These are phyloP conservation scores for Leptobrachium ailaonicum DNA, from an alignment of 2,113 vertebrate species.

Conservation along the genomic window DNA sequence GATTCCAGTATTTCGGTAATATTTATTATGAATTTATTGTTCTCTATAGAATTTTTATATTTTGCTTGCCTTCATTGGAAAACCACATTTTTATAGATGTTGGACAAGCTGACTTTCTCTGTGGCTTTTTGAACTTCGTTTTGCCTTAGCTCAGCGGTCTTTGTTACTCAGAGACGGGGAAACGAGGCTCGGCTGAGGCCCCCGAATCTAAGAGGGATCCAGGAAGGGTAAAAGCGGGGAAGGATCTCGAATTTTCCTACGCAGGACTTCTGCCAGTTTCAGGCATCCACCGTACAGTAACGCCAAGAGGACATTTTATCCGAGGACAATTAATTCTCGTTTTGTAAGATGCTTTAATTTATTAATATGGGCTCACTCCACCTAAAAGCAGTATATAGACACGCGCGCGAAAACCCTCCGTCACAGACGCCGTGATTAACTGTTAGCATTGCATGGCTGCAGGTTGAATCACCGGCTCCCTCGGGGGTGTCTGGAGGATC, in stretches of 20 bases:
- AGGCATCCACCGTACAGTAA: slow-evolving; percentile 6
- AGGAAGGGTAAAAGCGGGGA: neutral
- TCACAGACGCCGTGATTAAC: slow-evolving; percentile 30
- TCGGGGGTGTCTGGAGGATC: too few species aligned
- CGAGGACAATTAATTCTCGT: slow-evolving; percentile 10
- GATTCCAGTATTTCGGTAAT: slow-evolving; percentile 56
- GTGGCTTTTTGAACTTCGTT: slow-evolving; percentile 48
- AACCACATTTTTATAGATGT: slow-evolving; percentile 65
- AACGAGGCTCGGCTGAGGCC: neutral
- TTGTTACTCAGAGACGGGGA: neutral
- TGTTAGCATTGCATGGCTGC: slow-evolving; percentile 23
- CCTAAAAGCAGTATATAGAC: slow-evolving; percentile 29
- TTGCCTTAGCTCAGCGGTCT: slow-evolving; percentile 32
- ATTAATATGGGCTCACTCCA: slow-evolving; percentile 11
- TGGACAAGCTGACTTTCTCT: slow-evolving; percentile 57
- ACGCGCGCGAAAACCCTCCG: slow-evolving; percentile 29
- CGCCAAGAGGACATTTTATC: slow-evolving; percentile 14
- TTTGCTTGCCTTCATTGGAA: slow-evolving; percentile 62
- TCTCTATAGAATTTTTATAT: slow-evolving; percentile 62
- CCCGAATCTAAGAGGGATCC: slow-evolving; percentile 1
- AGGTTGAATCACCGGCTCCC: too few species aligned
- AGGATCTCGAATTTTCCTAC: neutral
- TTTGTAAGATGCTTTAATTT: slow-evolving; percentile 9
- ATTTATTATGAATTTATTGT: slow-evolving; percentile 63
- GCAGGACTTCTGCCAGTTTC: neutral